Conservation (phyloP, 2,888 invertebrate genomes). For the Amphipyra berbera region DNA sequence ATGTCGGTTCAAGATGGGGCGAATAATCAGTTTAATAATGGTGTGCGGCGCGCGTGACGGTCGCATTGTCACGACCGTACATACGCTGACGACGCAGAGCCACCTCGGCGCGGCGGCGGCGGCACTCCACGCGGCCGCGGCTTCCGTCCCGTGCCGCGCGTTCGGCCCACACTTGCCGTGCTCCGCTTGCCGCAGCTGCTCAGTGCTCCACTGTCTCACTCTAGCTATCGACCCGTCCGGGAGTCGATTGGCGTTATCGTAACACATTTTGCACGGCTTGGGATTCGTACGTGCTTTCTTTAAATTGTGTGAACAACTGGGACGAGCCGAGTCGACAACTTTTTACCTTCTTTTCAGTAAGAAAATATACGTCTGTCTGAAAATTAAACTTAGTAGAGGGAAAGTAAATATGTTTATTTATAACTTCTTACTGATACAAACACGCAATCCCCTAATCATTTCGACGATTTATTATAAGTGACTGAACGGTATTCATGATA, state of each 20-base stretch:
- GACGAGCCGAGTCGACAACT: not conserved
- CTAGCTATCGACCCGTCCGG: constrained; percentile 48
- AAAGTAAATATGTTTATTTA: not conserved
- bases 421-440: constrained; percentile 3
- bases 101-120: not conserved
- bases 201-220: constrained; percentile 29
- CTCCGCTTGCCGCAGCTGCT: constrained; percentile 9
- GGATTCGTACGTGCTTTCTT: constrained; percentile 26
- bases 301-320: constrained; percentile 8
- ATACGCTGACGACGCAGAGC: too few species aligned
- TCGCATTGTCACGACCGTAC: not conserved
- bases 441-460: constrained; percentile 17
- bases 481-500: constrained; percentile 8
- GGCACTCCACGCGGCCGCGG: not conserved
- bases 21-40: not conserved
- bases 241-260: constrained; percentile 38
- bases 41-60: not conserved
- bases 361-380: not conserved
- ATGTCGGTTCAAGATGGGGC: not conserved
- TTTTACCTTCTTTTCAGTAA: not conserved
- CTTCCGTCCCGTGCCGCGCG: not conserved
- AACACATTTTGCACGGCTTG: constrained; percentile 36
- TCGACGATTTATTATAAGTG: constrained; percentile 6
- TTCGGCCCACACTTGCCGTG: too few species aligned
- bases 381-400: not conserved